Evolutionary conservation across 2,797 vertebrate genomes (phyloP).

Genomic region (Cynodonichthys magdalenae): DNA sequence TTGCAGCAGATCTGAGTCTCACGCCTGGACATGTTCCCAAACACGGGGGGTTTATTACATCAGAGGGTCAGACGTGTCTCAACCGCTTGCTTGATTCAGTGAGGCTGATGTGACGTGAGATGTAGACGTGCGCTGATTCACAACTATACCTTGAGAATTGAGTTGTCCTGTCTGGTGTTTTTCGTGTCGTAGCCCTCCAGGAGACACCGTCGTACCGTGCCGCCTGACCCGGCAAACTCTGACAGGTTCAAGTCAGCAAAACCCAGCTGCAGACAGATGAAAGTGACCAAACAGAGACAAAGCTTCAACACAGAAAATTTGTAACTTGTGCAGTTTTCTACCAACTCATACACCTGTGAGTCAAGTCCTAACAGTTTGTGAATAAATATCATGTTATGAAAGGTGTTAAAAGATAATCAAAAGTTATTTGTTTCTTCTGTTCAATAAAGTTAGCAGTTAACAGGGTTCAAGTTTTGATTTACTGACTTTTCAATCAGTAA

Average conservation of each 20-base stretch:
- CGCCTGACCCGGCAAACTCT: conserved; percentile 96
- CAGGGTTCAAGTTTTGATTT: conserved; percentile 19
- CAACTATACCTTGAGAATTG: conserved; percentile 92
- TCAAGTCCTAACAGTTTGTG: background rate
- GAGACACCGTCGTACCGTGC: conserved; percentile 90
- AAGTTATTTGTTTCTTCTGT: conserved; percentile 14
- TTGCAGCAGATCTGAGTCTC: background rate
- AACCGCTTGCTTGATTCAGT: background rate
- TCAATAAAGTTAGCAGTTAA: conserved; percentile 60
- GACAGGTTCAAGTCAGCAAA: conserved; percentile 97
- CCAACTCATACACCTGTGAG: background rate
- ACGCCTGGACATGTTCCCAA: conserved; percentile 20
- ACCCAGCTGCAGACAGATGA: conserved; percentile 84
- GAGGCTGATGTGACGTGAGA: background rate
- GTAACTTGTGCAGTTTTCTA: background rate
- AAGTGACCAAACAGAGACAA: background rate
- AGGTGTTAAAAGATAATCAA: background rate
- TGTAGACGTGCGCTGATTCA: background rate
- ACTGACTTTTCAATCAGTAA: conserved; percentile 58
- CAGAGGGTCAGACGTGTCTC: conserved; percentile 46
- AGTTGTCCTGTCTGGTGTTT: conserved; percentile 97
- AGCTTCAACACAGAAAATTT: background rate
- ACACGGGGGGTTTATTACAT: background rate
- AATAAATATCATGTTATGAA: background rate
- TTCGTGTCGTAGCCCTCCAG: conserved; percentile 98